phyloP scores from a whole-genome alignment of 1,140 invertebrate genomes.

The Ostrea edulis region DNA sequence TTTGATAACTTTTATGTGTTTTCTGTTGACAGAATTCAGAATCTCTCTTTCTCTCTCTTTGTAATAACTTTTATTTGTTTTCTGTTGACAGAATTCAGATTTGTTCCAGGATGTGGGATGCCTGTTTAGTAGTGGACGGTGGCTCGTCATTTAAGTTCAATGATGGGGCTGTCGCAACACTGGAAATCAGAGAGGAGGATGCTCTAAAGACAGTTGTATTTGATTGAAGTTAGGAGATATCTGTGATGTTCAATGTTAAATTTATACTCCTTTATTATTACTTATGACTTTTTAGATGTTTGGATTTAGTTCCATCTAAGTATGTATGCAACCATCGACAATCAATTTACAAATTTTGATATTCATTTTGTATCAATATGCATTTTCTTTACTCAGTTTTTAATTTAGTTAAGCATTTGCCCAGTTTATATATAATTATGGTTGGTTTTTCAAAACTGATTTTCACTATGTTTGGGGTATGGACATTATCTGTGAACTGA shows the following conservation, averaged over 20 bases:
- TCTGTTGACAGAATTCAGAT: constrained; percentile 84
- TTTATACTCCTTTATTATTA: not conserved
- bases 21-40: no score
- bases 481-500: no score
- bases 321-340: not conserved
- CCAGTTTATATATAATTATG: no score
- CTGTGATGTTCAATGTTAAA: not conserved
- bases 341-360: no score
- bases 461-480: no score
- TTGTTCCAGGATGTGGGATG: constrained; percentile 95
- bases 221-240: constrained; percentile 57
- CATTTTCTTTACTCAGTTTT: no score
- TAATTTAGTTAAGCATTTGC: no score
- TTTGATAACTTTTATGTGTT: no score
- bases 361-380: no score
- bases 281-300: not conserved
- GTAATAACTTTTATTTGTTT: not conserved
- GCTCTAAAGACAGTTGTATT: constrained; percentile 88
- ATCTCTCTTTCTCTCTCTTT: not conserved
- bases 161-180: constrained; percentile 91
- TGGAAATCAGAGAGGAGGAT: constrained; percentile 93
- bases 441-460: no score
- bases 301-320: not conserved
- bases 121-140: constrained; percentile 97
- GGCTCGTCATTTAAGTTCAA: constrained; percentile 96